Evolutionary conservation across 2,113 vertebrate genomes (phyloP).

Genomic region (Psittacus erithacus): DNA sequence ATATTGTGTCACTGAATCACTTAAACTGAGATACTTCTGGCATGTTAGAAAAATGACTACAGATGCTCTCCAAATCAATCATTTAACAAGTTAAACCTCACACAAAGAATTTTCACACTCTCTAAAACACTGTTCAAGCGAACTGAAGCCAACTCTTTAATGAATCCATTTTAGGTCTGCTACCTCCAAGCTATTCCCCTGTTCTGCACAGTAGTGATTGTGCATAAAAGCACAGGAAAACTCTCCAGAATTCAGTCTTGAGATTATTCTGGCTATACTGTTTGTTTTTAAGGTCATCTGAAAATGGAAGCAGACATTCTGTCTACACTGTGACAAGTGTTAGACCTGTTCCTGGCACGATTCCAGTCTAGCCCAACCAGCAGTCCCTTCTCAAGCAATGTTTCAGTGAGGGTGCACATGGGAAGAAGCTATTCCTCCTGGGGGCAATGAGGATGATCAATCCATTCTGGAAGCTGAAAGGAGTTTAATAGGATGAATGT

Average conservation of each 20-base stretch:
- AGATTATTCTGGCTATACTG: not conserved
- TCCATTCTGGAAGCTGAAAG: not conserved
- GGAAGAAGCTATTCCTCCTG: not conserved
- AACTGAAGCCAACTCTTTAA: not conserved
- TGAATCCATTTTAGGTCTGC: not conserved
- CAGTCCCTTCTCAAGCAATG: not conserved
- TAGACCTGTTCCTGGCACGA: not conserved
- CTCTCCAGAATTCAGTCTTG: not conserved
- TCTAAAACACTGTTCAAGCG: not conserved
- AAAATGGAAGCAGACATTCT: not conserved
- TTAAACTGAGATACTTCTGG: not conserved
- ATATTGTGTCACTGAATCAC: not conserved
- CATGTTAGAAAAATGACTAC: fast-evolving
- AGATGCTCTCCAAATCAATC: not conserved
- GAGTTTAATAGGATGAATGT: not conserved
- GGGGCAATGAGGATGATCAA: not conserved
- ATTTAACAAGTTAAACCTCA: not conserved
- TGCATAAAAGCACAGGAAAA: not conserved
- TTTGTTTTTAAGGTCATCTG: not conserved
- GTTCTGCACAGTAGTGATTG: not conserved
- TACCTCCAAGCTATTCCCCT: not conserved
- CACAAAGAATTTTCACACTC: not conserved
- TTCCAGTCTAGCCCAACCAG: not conserved
- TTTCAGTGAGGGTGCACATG: not conserved
- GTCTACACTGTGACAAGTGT: not conserved